Evolutionary conservation across 2,797 vertebrate genomes (phyloP).

Genomic region (Ctenopoma kingsleyae): DNA sequence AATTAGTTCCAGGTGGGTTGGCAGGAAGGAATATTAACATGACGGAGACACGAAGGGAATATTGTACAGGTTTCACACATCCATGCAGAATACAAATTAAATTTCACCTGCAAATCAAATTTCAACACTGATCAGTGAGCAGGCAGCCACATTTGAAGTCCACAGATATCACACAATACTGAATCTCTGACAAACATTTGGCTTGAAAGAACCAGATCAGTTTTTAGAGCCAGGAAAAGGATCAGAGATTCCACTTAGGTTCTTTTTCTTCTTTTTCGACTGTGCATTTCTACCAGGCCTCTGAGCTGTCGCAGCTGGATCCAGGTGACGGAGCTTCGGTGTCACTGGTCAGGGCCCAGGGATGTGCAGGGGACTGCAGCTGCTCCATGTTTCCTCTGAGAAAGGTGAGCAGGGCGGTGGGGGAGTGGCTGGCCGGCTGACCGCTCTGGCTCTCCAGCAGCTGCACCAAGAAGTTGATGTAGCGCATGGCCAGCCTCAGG

Average conservation of each 20-base stretch:
- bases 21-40: constrained; percentile 67
- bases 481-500: constrained; percentile 95
- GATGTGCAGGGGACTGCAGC: constrained; percentile 78
- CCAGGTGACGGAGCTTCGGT: constrained; percentile 85
- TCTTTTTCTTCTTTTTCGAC: neutral
- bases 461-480: constrained; percentile 96
- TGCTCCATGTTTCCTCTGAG: constrained; percentile 85
- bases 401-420: constrained; percentile 82
- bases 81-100: constrained; percentile 76
- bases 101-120: constrained; percentile 57
- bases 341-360: constrained; percentile 85
- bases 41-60: constrained; percentile 58
- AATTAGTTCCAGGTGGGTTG: constrained; percentile 61
- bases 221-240: constrained; percentile 34
- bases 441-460: constrained; percentile 91
- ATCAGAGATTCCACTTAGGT: constrained; percentile 30
- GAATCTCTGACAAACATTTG: constrained; percentile 33
- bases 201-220: constrained; percentile 24
- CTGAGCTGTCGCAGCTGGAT: constrained; percentile 86
- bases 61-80: constrained; percentile 69
- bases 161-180: constrained; percentile 42
- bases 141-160: constrained; percentile 40
- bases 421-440: constrained; percentile 81
- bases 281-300: constrained; percentile 82
- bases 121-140: constrained; percentile 43